Conservation (phyloP, 2,888 invertebrate species). For the Agrotis ipsilon region DNA sequence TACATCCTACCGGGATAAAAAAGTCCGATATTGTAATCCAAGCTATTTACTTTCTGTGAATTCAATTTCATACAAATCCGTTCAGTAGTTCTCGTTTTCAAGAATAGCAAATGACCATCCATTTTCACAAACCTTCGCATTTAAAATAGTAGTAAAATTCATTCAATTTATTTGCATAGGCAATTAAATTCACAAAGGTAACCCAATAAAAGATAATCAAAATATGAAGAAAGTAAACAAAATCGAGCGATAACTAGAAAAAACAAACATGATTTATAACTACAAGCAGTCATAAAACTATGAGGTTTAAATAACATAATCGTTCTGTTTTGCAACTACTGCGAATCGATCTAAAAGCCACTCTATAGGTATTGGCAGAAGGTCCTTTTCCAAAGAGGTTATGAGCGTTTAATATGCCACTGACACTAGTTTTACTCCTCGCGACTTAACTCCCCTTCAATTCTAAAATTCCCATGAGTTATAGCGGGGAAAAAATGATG, state of each 20-base stretch:
- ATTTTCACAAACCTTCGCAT: no score
- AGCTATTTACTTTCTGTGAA: no score
- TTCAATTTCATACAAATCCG: no score
- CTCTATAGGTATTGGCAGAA: background rate
- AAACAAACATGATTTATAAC: slow-evolving; percentile 20
- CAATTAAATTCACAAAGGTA: background rate
- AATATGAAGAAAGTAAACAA: slow-evolving; percentile 32
- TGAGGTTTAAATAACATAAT: slow-evolving; percentile 40
- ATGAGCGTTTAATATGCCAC: no score
- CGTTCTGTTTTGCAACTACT: slow-evolving; percentile 34
- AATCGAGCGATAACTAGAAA: slow-evolving; percentile 17
- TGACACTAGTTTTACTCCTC: no score
- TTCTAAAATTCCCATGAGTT: no score
- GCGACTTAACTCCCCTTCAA: no score
- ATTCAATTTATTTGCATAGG: background rate
- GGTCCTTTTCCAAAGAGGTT: background rate
- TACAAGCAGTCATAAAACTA: slow-evolving; percentile 28
- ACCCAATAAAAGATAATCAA: background rate
- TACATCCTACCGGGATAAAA: no score
- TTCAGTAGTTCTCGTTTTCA: no score
- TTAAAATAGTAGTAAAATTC: background rate
- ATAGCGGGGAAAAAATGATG: no score
- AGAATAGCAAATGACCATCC: no score
- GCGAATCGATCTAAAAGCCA: slow-evolving; percentile 5
- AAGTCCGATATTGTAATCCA: no score